Base-by-base conservation (phyloP, 2,888 invertebrate genomes). In the Alloplasta piceator region DNA sequence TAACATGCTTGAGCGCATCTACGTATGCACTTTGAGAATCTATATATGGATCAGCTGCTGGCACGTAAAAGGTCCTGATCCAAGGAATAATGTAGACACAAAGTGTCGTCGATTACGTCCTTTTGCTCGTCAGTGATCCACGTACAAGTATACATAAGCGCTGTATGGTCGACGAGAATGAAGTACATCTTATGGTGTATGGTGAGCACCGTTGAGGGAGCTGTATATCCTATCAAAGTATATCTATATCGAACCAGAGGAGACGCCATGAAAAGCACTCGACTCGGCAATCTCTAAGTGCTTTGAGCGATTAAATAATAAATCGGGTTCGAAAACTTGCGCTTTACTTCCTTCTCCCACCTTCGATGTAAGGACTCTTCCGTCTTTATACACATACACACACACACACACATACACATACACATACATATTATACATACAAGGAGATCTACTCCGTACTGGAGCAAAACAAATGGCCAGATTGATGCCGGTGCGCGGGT, bases 281-380 rank as follows among this genome's bases (percentile, higher is more conserved):
- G 73, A 71, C 70, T 64, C 68, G 60, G 61, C 64, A 75, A 73
- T 72, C 61, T 78, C 74, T 74, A 66, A 82, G 78, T 81, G 82
- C 76, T 72, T 76, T 76, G 63, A 78, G 71, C 80, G 84, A 88
- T 86, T 91, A 87, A 90, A 92, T 92, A 90, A 91, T 91, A 89
- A 90, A 91, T 89, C 85, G 85, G 86, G 85, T 60, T 86, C 86
- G 86, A 88, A 87, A 90, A 91, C 86, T 91, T 89, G 89, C 87
- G 86, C 80, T 68, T 72, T 84, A 86, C 89, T 90, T 88, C 89
- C 89, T 89, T 87, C 85, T 77, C 64, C 38, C 41, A 80, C 85
- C 83, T 85, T 86, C 83, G 87, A 84, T 82, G 81, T 85, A 85
- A 86, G 88, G 86, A 83, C 84, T 83, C 80, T 82, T 36, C 46